A percentile compares a stretch with the other conserved stretches of the same genome.
Conservation (phyloP, 2,113 vertebrate genomes). For the Oncorhynchus mykiss region DNA sequence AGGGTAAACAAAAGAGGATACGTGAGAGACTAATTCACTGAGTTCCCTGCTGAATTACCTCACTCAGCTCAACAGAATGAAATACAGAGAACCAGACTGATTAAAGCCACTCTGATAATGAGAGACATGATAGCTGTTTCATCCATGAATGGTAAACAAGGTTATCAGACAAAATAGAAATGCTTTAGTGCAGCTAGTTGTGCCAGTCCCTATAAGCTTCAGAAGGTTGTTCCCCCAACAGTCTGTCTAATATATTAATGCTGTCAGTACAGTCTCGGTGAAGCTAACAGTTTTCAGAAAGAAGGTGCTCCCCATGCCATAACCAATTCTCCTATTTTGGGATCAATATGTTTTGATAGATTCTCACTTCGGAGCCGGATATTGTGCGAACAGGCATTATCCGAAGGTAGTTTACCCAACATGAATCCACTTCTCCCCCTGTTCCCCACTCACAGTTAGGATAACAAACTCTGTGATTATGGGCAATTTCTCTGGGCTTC, state of each 20-base stretch:
- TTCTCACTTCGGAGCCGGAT: constrained; percentile 75
- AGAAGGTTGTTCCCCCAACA: constrained; percentile 57
- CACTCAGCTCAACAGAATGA: constrained; percentile 24
- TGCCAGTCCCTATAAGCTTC: constrained; percentile 42
- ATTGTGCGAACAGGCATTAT: constrained; percentile 79
- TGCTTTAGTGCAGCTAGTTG: background rate
- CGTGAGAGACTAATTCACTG: background rate
- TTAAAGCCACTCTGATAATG: constrained; percentile 10
- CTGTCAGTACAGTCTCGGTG: constrained; percentile 75
- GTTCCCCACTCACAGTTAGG: constrained; percentile 67
- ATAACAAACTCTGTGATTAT: constrained; percentile 76
- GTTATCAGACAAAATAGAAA: background rate
- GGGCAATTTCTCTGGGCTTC: constrained; percentile 70
- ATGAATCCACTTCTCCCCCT: constrained; percentile 73
- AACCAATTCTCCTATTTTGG: constrained; percentile 76
- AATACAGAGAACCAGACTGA: background rate
- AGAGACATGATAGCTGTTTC: constrained; percentile 16
- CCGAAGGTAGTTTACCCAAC: constrained; percentile 79
- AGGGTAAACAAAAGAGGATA: constrained; percentile 59
- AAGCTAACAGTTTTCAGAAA: constrained; percentile 78
- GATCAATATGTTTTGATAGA: constrained; percentile 84
- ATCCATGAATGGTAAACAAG: background rate
- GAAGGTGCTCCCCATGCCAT: constrained; percentile 70
- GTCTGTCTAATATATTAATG: constrained; percentile 76
- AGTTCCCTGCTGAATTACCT: constrained; percentile 43